Base-by-base conservation (phyloP, 2,888 invertebrate species). In the Chrysopilus asiliformis region DNA sequence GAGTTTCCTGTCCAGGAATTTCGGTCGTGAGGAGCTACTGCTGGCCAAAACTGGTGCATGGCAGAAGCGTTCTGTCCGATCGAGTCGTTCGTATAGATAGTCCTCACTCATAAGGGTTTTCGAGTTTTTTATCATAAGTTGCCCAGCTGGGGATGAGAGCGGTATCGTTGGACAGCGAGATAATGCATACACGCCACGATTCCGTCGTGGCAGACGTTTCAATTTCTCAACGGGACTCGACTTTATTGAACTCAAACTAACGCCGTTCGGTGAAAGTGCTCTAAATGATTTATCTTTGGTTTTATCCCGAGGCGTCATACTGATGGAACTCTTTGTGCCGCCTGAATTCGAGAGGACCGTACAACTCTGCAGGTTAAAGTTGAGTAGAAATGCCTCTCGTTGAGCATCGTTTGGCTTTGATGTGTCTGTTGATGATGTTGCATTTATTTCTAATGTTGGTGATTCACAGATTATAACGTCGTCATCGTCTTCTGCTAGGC, bases 101-200 rank as follows among this genome's bases (percentile, higher is more conserved):
- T 60, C 66, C 43, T 58, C 53, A 4, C 55, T 54, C 42, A 58
- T 50, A 50, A 60, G 56, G 36, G 60, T 54, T 49, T 68, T 68
- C n/a, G 66, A 65, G 28, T 64, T 61, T 45, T 64, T 66, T 12
- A 65, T 53, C 37, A 70, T 49, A 28, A 65, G 51, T 32, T 67
- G 57, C 4, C 70, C 70, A 19, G 68, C 68, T 10, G 69, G 69
- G 20, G 69, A 70, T 9, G 70, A 68, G 36, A 70, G 59, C 3
- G 70, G 68, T 41, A 70, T 68, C 30, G 63, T 57, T 10, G 66
- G 58, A 45, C 64, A 68, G 38, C 67, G 57, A 16, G 64, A 56
- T 10, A 69, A 55, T 19, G 64, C 64, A 45, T 57, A 56, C 7
- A 64, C 57, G 13, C 62, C 56, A 29, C 68, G 60, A 45, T 64